phyloP scores from a whole-genome alignment of 2,888 invertebrate genomes.

The Parnassius smintheus region DNA sequence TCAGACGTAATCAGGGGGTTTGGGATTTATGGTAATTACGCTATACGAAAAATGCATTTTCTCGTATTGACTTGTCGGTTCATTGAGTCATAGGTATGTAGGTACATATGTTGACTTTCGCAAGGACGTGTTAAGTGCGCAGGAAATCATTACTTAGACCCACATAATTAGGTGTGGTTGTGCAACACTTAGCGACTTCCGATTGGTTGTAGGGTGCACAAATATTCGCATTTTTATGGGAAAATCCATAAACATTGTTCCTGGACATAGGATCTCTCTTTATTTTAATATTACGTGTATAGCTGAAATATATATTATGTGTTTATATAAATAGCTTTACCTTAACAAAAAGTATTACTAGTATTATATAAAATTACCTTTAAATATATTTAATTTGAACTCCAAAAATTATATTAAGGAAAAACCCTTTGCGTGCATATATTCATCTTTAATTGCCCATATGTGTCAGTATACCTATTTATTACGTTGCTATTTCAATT shows the following conservation, averaged over 20 bases:
- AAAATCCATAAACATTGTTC: not conserved
- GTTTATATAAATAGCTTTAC: too few species aligned
- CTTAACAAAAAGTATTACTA: too few species aligned
- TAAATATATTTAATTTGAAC: too few species aligned
- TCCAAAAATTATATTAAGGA: too few species aligned
- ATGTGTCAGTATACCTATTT: too few species aligned
- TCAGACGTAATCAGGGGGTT: too few species aligned
- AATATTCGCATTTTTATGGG: conserved; percentile 4
- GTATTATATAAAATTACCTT: too few species aligned
- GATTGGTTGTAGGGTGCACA: conserved; percentile 50
- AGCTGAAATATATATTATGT: too few species aligned
- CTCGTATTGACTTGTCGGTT: not conserved
- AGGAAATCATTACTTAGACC: conserved; percentile 61
- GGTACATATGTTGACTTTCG: conserved; percentile 31
- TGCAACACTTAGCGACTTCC: conserved; percentile 68
- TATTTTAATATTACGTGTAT: not conserved
- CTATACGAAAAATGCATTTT: conserved; percentile 25
- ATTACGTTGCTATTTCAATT: too few species aligned
- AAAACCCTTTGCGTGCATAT: too few species aligned
- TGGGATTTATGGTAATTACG: not conserved
- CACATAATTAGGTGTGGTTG: conserved; percentile 66
- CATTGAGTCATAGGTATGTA: conserved; percentile 10
- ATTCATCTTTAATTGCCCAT: too few species aligned
- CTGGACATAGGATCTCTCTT: not conserved
- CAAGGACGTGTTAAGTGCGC: conserved; percentile 50